phyloP scores from a whole-genome alignment of 2,888 invertebrate genomes.

The Tiliacea citrago region DNA sequence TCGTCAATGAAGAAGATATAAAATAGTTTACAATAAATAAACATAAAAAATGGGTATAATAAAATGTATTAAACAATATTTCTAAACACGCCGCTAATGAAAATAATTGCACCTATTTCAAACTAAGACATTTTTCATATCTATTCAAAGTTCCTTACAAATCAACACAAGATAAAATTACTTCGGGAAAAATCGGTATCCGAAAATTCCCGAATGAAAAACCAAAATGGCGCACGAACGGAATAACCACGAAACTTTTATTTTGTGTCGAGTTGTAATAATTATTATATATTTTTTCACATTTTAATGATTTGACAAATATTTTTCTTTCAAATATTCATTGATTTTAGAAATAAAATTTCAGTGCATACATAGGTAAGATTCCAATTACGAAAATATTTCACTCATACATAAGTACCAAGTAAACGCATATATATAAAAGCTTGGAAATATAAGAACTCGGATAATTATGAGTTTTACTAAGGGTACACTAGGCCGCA shows the following conservation, averaged over 20 bases:
- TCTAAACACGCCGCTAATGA: conserved; percentile 56
- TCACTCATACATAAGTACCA: conserved; percentile 43
- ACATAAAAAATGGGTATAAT: not conserved
- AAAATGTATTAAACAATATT: conserved; percentile 39
- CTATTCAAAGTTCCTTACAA: conserved; percentile 36
- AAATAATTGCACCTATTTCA: conserved; percentile 69
- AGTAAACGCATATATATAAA: conserved; percentile 33
- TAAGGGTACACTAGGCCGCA: conserved; percentile 14
- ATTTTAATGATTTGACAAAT: conserved; percentile 6
- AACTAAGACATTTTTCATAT: conserved; percentile 49
- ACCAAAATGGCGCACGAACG: conserved; percentile 17
- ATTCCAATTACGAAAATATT: conserved; percentile 29
- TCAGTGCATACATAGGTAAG: conserved; percentile 31
- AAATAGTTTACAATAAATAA: not conserved
- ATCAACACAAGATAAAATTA: conserved; percentile 43
- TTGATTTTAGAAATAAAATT: conserved; percentile 23
- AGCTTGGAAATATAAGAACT: conserved; percentile 43
- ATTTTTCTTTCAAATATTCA: conserved; percentile 19
- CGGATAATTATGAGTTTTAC: conserved; percentile 27
- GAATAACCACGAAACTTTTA: conserved; percentile 10
- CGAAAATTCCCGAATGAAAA: conserved; percentile 4
- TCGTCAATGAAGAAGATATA: not conserved
- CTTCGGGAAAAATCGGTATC: not conserved
- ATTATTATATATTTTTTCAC: not conserved
- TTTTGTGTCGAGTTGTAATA: conserved; percentile 33